Percentiles rank a stretch among this genome's conserved stretches.
These are phyloP conservation scores for Parazoanthus atlanticus DNA, from an alignment of 92 coral and sea anemone species.

Conservation along the genomic window DNA sequence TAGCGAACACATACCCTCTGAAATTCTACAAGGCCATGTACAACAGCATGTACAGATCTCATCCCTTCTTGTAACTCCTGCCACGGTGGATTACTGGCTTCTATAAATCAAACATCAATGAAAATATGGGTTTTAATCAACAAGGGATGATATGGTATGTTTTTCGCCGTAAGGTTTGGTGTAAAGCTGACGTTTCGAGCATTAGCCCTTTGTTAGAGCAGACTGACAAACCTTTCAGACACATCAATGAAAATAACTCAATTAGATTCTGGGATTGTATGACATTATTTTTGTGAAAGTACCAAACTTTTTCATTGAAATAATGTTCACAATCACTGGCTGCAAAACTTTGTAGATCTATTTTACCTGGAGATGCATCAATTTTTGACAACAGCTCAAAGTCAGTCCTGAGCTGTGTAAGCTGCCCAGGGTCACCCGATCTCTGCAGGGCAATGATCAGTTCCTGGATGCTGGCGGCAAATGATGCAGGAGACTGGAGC, in stretches of 20 bases:
- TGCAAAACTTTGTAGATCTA: background rate
- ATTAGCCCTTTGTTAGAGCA: too few relatives aligned
- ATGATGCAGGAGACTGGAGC: constrained; percentile 97
- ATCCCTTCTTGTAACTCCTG: constrained; percentile 83
- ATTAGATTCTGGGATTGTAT: background rate
- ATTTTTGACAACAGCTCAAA: constrained; percentile 91
- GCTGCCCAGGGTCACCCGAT: constrained; percentile 95
- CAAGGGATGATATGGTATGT: too few relatives aligned
- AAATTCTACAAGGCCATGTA: constrained; percentile 90
- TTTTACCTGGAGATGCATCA: constrained; percentile 95
- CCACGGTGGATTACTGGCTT: constrained; percentile 90
- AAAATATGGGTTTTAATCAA: too few relatives aligned
- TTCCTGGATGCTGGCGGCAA: constrained; percentile 94
- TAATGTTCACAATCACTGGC: too few relatives aligned
- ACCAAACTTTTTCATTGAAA: background rate
- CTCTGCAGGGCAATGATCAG: constrained; percentile 90
- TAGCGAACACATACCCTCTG: constrained; percentile 13
- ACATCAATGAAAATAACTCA: background rate
- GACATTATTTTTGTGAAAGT: background rate
- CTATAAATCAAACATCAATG: constrained; percentile 46
- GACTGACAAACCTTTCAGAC: too few relatives aligned
- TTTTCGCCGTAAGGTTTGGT: too few relatives aligned
- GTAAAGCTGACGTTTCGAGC: too few relatives aligned
- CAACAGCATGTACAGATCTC: constrained; percentile 92
- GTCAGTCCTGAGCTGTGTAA: constrained; percentile 82